Percentiles rank a stretch among this genome's conserved stretches.
Conservation (phyloP, 2,888 invertebrate genomes). For the Salpingus planirostris region DNA sequence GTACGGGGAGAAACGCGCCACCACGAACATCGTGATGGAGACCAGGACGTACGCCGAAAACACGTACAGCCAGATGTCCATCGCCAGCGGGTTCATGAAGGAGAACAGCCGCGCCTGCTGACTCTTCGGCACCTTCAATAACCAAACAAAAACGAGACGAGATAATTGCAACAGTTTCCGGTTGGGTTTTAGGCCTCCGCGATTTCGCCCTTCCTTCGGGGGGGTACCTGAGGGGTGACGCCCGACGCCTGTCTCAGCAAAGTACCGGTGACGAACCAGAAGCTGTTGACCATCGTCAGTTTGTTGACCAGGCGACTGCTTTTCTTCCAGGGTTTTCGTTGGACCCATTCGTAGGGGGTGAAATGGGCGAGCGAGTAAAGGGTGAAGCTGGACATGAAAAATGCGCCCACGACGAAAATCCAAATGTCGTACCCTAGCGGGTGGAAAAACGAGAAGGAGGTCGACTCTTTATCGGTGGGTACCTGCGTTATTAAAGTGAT, state of each 20-base stretch:
- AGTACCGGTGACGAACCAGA: conserved; percentile 60
- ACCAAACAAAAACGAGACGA: conserved; percentile 3
- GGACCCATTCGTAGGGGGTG: conserved; percentile 55
- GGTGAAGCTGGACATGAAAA: conserved; percentile 50
- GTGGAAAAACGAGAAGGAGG: conserved; percentile 56
- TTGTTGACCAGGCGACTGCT: conserved; percentile 43
- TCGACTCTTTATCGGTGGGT: conserved; percentile 50
- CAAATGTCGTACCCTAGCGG: conserved; percentile 58
- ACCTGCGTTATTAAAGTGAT: too few species aligned
- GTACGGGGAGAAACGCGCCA: conserved; percentile 72
- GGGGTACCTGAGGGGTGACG: conserved; percentile 48
- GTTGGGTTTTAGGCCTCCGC: too few species aligned
- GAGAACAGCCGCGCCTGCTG: conserved; percentile 67
- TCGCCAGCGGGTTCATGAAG: conserved; percentile 79
- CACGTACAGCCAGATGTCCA: conserved; percentile 81
- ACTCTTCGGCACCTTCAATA: conserved; percentile 56
- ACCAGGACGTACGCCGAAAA: conserved; percentile 72
- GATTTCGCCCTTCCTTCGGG: not conserved
- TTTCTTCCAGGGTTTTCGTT: conserved; percentile 41
- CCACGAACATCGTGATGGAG: conserved; percentile 67
- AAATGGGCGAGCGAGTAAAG: conserved; percentile 54
- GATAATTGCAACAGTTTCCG: conserved; percentile 1
- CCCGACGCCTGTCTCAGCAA: conserved; percentile 55
- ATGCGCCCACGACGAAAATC: conserved; percentile 53
- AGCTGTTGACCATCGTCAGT: conserved; percentile 54